Evolutionary conservation across 2,113 vertebrate species (phyloP), one percentile per base, ranked within the genome.

Genomic region (Cochlearius cochlearius): DNA sequence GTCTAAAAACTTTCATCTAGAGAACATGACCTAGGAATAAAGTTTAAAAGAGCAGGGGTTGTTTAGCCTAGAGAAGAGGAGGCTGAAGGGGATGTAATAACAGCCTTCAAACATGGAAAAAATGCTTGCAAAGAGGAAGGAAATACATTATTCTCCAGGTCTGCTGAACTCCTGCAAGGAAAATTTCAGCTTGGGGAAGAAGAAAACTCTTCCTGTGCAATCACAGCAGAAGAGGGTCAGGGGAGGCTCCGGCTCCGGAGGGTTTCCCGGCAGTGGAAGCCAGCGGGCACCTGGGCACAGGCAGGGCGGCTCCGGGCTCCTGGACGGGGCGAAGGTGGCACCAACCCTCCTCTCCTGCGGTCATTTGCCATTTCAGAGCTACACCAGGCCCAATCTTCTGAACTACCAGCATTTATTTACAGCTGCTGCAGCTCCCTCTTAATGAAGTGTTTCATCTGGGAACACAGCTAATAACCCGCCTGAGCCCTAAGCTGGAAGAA

Each of bases 41-140:
- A 92, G 60, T 89, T 89, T 94, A 69, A 92, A 92, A 96, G 60
- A 91, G 68, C 76, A 71, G 32, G 30, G 26, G 5, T 81, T 96
- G 95, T 96, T 96, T 95, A 96, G 95, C 89, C 91, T 96, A 75
- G 50, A 73, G 69, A 67, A 72, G 47, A 66, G 36, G 88, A 90
- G 56, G 91, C 41, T 86, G 63, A 86, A 89, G 64, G 56, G 29
- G 32, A 92, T 84, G 29, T 12, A 90, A 38, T 64, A 95, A 95
- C 80, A 96, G 52, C 68, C 52, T 92, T 92, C 80, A 94, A 77
- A 78, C 2, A 8, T 2, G 17, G 47, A 21, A 92, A 91, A 71
- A 84, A 50, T 20, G 59, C 85, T 76, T 82, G 74, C 8, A 3
- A 63, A 75, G 80, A 78, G 39, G 22, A 96, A 19, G 10, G 26